Evolutionary conservation across 92 coral and sea anemone genomes (phyloP), one percentile per base, ranked within the genome.

Genomic region (Diadumene lineata): DNA sequence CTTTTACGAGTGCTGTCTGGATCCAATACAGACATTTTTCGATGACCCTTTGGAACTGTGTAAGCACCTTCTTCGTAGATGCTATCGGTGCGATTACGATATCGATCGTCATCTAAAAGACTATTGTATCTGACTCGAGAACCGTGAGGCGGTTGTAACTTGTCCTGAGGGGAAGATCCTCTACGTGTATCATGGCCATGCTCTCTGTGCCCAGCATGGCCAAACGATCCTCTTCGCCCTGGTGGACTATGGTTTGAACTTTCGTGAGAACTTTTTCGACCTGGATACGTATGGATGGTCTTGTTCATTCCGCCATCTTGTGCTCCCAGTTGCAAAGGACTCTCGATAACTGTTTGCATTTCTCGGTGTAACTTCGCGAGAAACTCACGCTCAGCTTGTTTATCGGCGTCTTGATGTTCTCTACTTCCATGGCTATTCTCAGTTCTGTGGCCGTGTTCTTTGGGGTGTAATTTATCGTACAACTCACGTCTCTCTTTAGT

Each of bases 21-120:
- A 31, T 70, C 89, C 22, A 80, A n/a, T n/a, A n/a, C 11, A 60
- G 82, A 68, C 46, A 63, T 76, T 28, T 50, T 60, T 25, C 82
- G 68, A 27, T 74, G 74, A 28, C 76, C 71, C 13, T 19, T 31
- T 32, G 73, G 74, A 16, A 81, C 44, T 15, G 43, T 48, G 34
- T 62, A 70, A 17, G 78, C 62, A 0, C 84, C 84, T 24, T 50
- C 74, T 58, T 79, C 77, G 9, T 57, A 43, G 58, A 78, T 78
- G 55, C 82, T 78, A 17, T 55, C 30, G 28, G 28, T 16, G 9
- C 76, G 66, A 13, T 43, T 33, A 1, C 82, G 82, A 7, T 25
- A 65, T 9, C 75, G 75, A 24, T 68, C 82, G 27, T 84, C 83
- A 1, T 84, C 85, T 24, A 72, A 31, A 11, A 79, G 46, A 65